Evolutionary conservation across 2,888 invertebrate genomes (phyloP), one percentile per base, ranked within the genome.

Genomic region (Drosophila kanekoi): DNA sequence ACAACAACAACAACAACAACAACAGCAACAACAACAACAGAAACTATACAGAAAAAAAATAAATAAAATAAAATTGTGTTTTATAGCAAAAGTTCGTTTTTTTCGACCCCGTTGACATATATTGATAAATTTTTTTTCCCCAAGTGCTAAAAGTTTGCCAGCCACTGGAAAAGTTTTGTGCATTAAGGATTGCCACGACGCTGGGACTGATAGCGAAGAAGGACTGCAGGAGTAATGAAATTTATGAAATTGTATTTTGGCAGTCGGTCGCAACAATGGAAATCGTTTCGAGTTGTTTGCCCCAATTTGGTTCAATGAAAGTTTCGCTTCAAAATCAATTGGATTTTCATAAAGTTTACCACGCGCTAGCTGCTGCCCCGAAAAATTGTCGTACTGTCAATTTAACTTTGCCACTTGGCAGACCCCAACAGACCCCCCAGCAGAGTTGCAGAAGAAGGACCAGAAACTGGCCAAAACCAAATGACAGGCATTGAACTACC

Each of bases 301-400:
- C 51, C 35, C 84, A 81, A 83, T 83, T 85, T 87, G 85, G 84
- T 82, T 85, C 87, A 87, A 85, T 82, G 78, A 77, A 85, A 85
- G 77, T 81, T 82, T 57, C 66, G 67, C 70, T 81, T 72, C 69
- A 74, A 82, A 85, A 82, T 87, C 87, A 87, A 85, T 85, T 85
- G 74, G 66, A 82, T 85, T 85, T 82, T 63, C 70, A 86, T 86
- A 75, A 84, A 84, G 79, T 86, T 84, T 70, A 44, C 20, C 63
- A 43, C 33, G 38, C 54, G 40, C 28, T 13, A 13, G 14, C 20
- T 20, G 16, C 16, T 16, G n/a, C 35, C 8, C n/a, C 9, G 18
- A 37, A 62, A 35, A 32, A 43, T 40, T 65, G n/a, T 60, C 56
- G 40, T 49, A 40, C 20, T 71, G 72, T 67, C 77, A 72, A 75